A percentile compares a stretch with the other conserved stretches of the same genome.
phyloP scores from a whole-genome alignment of 2,888 invertebrate species.

The Syrista parreyssii region DNA sequence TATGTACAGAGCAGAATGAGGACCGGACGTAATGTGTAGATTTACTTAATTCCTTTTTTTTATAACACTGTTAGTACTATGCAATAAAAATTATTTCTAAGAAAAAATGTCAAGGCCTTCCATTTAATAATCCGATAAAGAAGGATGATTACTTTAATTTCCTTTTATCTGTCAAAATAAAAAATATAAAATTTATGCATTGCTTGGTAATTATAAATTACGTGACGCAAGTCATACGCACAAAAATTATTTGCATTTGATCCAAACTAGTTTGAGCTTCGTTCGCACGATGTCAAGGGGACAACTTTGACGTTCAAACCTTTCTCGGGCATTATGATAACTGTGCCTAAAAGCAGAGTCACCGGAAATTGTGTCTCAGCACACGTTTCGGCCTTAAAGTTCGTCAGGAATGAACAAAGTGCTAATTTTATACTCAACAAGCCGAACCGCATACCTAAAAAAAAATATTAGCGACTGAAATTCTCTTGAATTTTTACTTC shows the following conservation, averaged over 20 bases:
- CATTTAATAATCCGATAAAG: not conserved
- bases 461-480: not conserved
- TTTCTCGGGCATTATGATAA: not conserved
- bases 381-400: not conserved
- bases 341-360: not conserved
- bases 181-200: no score
- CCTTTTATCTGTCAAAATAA: not conserved
- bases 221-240: no score
- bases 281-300: not conserved
- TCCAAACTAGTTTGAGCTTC: not conserved
- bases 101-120: not conserved
- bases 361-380: constrained; percentile 2
- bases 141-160: not conserved
- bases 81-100: not conserved
- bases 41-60: not conserved
- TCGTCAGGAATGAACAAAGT: not conserved
- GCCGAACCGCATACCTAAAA: constrained; percentile 7
- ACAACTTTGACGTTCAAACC: not conserved
- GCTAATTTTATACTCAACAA: constrained; percentile 4
- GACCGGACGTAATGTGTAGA: not conserved
- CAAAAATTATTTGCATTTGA: no score
- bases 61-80: not conserved
- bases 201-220: no score
- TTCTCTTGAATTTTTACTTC: not conserved
- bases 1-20: not conserved